phyloP scores from a whole-genome alignment of 2,888 invertebrate genomes.

The Arge pagana region DNA sequence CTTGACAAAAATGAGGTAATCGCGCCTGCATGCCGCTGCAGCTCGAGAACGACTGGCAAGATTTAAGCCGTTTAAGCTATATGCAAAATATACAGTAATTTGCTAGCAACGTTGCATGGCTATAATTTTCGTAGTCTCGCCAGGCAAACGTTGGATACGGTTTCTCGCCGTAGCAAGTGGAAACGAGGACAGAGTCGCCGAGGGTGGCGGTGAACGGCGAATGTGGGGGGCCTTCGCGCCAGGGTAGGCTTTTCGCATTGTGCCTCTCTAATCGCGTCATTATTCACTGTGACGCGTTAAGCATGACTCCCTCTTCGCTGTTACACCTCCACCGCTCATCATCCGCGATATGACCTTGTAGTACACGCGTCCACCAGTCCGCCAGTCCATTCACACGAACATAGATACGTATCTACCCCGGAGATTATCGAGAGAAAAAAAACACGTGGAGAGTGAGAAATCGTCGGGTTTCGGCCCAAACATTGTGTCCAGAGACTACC shows the following conservation, averaged over 20 bases:
- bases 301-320: slow-evolving; percentile 12
- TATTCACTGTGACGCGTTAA: slow-evolving; percentile 22
- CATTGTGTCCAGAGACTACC: too few species aligned
- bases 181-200: slow-evolving; percentile 2
- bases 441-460: too few species aligned
- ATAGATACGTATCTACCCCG: too few species aligned
- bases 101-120: slow-evolving; percentile 18
- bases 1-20: slow-evolving; percentile 8
- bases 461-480: too few species aligned
- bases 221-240: slow-evolving; percentile 1
- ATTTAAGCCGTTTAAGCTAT: slow-evolving; percentile 21
- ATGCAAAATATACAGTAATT: slow-evolving; percentile 22
- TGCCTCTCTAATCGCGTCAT: slow-evolving; percentile 19
- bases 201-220: neutral
- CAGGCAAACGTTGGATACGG: slow-evolving; percentile 16
- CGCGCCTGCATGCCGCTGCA: neutral
- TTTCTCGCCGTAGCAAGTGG: slow-evolving; percentile 5
- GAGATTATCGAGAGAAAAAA: too few species aligned
- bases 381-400: too few species aligned
- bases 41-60: slow-evolving; percentile 14
- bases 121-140: slow-evolving; percentile 17
- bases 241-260: slow-evolving; percentile 20
- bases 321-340: slow-evolving; percentile 8
- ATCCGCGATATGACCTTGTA: slow-evolving; percentile 5
- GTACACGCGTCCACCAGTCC: slow-evolving; percentile 1